These are phyloP conservation scores for Leuciscus idus DNA, from an alignment of 2,113 vertebrate genomes.

Conservation along the genomic window DNA sequence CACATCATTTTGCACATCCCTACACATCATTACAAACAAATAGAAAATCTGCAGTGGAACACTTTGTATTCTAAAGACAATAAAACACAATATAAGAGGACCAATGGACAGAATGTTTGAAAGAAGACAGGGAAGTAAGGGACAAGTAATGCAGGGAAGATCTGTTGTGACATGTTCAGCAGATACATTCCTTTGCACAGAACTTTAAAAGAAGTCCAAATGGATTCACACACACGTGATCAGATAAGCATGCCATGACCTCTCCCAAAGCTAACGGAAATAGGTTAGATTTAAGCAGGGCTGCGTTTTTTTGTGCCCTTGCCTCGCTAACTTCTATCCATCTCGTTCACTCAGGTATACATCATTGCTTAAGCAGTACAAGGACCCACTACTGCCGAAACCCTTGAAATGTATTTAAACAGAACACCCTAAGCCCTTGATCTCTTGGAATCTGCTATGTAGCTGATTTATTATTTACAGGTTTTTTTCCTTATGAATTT, in stretches of 20 bases:
- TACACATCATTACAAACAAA: too few species aligned
- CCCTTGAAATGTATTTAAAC: too few species aligned
- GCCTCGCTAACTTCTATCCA: too few species aligned
- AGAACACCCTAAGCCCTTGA: too few species aligned
- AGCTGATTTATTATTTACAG: too few species aligned
- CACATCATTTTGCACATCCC: not conserved
- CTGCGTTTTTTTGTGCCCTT: too few species aligned
- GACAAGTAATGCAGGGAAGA: not conserved
- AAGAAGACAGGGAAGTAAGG: not conserved
- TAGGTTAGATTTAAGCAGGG: not conserved
- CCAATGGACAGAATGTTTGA: not conserved
- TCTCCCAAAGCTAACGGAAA: not conserved
- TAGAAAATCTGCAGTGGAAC: not conserved
- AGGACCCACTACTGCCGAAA: too few species aligned
- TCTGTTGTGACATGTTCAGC: slow-evolving; percentile 21
- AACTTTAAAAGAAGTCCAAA: not conserved
- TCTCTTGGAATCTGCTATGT: too few species aligned
- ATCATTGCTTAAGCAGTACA: too few species aligned
- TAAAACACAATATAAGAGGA: not conserved
- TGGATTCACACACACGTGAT: not conserved
- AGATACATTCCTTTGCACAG: slow-evolving; percentile 4
- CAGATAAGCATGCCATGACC: not conserved
- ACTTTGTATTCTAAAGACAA: not conserved
- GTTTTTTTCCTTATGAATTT: too few species aligned
- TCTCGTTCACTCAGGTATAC: too few species aligned